Evolutionary conservation across 2,888 invertebrate species (phyloP).

Genomic region (Zeuzera pyrina): DNA sequence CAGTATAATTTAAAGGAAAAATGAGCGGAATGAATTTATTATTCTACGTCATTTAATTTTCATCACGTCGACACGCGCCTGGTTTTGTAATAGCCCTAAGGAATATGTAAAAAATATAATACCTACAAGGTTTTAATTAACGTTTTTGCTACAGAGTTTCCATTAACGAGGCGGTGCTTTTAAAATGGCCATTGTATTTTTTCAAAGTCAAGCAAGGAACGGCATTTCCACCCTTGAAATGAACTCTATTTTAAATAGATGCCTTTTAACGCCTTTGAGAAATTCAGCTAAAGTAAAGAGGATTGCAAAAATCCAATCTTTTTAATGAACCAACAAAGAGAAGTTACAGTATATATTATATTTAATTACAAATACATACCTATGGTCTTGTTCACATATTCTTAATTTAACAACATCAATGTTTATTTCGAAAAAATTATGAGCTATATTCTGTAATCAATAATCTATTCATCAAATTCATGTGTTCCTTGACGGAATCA

Average conservation of each 20-base stretch:
- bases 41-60: too few relatives aligned
- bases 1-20: too few relatives aligned
- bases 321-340: conserved; percentile 6
- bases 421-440: too few relatives aligned
- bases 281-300: conserved; percentile 8
- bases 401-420: too few relatives aligned
- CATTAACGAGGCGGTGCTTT: background rate
- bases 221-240: background rate
- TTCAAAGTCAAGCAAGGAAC: conserved; percentile 1
- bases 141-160: conserved; percentile 6
- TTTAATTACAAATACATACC: too few relatives aligned
- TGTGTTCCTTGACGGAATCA: too few relatives aligned
- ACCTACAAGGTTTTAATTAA: conserved; percentile 11
- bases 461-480: too few relatives aligned
- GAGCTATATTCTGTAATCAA: too few relatives aligned
- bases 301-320: conserved; percentile 3
- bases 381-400: too few relatives aligned
- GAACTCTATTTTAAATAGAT: conserved; percentile 6
- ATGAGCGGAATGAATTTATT: too few relatives aligned
- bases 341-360: too few relatives aligned
- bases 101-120: conserved; percentile 7
- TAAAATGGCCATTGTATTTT: conserved; percentile 3
- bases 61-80: conserved; percentile 1
- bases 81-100: conserved; percentile 5
- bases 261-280: conserved; percentile 4